A percentile compares a stretch with the other conserved stretches of the same genome.
Evolutionary conservation across 2,888 invertebrate species (phyloP).

Genomic region (Tachystola acroxantha): DNA sequence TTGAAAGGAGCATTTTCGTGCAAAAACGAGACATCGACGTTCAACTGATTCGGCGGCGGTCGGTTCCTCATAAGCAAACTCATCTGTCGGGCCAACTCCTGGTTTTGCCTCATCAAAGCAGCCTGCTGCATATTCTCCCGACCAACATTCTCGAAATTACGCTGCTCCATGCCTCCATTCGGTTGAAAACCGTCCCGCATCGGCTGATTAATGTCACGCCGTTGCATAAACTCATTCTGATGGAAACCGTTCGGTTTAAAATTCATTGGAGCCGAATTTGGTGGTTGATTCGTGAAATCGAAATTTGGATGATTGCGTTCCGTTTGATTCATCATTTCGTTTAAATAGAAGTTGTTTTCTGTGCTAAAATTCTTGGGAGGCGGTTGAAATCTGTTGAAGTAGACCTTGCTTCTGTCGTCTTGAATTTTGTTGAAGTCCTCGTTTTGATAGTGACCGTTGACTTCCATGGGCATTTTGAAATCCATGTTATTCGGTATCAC

Average conservation of each 20-base stretch:
- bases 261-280: slow-evolving; percentile 37
- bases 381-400: slow-evolving; percentile 45
- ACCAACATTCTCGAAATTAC: slow-evolving; percentile 46
- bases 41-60: slow-evolving; percentile 61
- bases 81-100: slow-evolving; percentile 67
- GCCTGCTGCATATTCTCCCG: slow-evolving; percentile 53
- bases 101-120: slow-evolving; percentile 54
- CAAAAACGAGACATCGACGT: slow-evolving; percentile 65
- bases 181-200: slow-evolving; percentile 47
- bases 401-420: slow-evolving; percentile 54
- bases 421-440: slow-evolving; percentile 50
- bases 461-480: slow-evolving; percentile 53
- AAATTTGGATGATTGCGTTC: slow-evolving; percentile 54
- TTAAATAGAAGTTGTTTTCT: slow-evolving; percentile 40
- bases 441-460: slow-evolving; percentile 51
- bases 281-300: slow-evolving; percentile 49
- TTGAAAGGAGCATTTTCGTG: slow-evolving; percentile 66
- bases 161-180: slow-evolving; percentile 41
- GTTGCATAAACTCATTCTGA: slow-evolving; percentile 54
- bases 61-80: slow-evolving; percentile 58
- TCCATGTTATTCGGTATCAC: slow-evolving; percentile 42
- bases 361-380: slow-evolving; percentile 51
- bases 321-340: slow-evolving; percentile 52
- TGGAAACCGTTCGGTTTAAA: slow-evolving; percentile 61
- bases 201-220: slow-evolving; percentile 47